Evolutionary conservation across 2,113 vertebrate genomes (phyloP).

Genomic region (Phainopepla nitens): DNA sequence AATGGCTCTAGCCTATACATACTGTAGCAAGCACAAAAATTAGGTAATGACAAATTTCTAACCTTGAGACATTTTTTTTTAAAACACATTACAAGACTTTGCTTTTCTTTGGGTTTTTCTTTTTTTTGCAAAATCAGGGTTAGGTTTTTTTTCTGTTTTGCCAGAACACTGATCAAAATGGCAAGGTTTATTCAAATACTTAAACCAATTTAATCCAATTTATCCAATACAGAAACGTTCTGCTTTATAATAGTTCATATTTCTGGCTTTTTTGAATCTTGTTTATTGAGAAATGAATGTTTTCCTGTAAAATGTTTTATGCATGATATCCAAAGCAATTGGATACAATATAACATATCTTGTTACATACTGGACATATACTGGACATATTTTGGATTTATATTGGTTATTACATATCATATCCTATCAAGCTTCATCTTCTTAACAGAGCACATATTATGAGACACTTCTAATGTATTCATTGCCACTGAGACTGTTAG

Average conservation of each 20-base stretch:
- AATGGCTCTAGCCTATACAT: neutral
- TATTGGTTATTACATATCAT: neutral
- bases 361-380: neutral
- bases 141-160: neutral
- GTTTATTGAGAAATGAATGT: neutral
- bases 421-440: neutral
- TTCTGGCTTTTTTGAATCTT: neutral
- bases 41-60: neutral
- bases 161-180: neutral
- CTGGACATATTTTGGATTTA: neutral
- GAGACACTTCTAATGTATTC: neutral
- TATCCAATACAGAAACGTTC: neutral
- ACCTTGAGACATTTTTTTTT: neutral
- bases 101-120: neutral
- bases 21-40: neutral
- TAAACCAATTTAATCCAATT: neutral
- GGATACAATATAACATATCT: neutral
- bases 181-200: neutral
- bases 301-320: neutral
- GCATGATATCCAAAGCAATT: neutral
- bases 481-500: neutral
- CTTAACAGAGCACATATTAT: neutral
- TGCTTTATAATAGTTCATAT: neutral
- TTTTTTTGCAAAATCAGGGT: neutral
- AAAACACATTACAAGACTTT: neutral